A percentile compares a stretch with the other conserved stretches of the same genome.
Conservation (phyloP, 2,888 invertebrate species). For the Hipparchia sbordonii region DNA sequence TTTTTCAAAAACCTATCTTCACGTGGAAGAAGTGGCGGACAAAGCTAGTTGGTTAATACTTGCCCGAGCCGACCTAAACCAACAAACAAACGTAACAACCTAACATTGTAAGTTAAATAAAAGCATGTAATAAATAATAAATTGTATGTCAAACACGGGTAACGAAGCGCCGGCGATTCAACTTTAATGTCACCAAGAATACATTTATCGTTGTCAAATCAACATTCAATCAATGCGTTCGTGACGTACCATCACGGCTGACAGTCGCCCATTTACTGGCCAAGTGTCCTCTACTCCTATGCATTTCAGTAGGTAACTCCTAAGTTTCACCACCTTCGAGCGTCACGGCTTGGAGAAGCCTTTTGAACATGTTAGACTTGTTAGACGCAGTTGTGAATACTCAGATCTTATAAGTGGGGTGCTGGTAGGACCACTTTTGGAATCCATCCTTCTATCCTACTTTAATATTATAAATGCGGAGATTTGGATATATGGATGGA, state of each 20-base stretch:
- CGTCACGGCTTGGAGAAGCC: background rate
- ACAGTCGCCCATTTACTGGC: constrained; percentile 42
- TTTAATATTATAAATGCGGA: too few species aligned
- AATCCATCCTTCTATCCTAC: too few species aligned
- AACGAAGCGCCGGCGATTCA: constrained; percentile 30
- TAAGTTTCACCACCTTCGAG: background rate
- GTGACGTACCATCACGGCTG: constrained; percentile 47
- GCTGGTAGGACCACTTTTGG: too few species aligned
- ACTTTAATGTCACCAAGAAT: constrained; percentile 39
- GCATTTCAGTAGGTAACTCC: constrained; percentile 6
- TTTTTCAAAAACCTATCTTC: too few species aligned
- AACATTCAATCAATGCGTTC: constrained; percentile 41
- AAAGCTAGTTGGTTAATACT: background rate
- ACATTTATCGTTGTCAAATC: constrained; percentile 43
- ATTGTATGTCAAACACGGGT: constrained; percentile 28
- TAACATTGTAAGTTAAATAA: constrained; percentile 17
- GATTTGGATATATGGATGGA: too few species aligned
- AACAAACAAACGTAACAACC: constrained; percentile 1
- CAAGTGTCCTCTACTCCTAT: constrained; percentile 26
- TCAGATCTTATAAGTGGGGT: too few species aligned
- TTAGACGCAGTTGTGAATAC: too few species aligned
- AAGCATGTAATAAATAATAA: constrained; percentile 23
- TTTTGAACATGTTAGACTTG: background rate
- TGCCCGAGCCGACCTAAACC: constrained; percentile 8
- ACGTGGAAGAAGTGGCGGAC: too few species aligned